These are phyloP conservation scores for Isoperla grammatica DNA, from an alignment of 2,888 invertebrate species.

Conservation along the genomic window DNA sequence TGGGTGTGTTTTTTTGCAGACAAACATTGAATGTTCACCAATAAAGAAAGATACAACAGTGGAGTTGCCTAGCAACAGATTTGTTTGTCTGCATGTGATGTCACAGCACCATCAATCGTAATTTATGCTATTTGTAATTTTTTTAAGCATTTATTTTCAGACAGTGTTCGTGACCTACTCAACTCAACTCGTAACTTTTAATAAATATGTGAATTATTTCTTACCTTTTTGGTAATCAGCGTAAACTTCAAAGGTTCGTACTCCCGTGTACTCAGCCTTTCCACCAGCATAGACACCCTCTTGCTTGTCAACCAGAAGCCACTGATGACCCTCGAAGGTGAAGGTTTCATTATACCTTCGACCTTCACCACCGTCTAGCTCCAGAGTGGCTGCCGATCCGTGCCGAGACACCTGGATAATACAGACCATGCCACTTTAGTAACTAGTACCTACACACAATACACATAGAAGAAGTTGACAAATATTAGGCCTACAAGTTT, in stretches of 20 bases:
- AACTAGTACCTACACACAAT: too few species aligned
- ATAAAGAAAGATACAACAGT: too few species aligned
- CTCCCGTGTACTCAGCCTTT: conserved; percentile 91
- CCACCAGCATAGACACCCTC: conserved; percentile 95
- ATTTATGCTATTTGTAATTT: neutral
- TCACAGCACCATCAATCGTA: too few species aligned
- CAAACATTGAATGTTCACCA: too few species aligned
- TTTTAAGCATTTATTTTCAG: neutral
- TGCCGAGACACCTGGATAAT: conserved; percentile 65
- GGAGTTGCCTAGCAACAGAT: too few species aligned
- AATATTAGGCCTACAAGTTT: too few species aligned
- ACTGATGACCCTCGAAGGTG: conserved; percentile 84
- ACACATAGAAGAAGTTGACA: too few species aligned
- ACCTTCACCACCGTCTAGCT: conserved; percentile 93
- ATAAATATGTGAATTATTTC: too few species aligned
- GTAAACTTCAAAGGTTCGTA: conserved; percentile 88
- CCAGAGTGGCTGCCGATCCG: conserved; percentile 87
- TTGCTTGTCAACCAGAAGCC: conserved; percentile 87
- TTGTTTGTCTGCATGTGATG: too few species aligned
- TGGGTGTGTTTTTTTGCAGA: too few species aligned
- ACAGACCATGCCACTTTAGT: too few species aligned
- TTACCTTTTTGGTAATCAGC: conserved; percentile 90
- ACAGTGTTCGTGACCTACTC: conserved; percentile 4
- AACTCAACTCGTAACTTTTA: neutral
- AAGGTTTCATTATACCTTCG: conserved; percentile 89